These are phyloP conservation scores for Apodemus agrarius DNA, from an alignment of 2,797 vertebrate species.

Conservation along the genomic window DNA sequence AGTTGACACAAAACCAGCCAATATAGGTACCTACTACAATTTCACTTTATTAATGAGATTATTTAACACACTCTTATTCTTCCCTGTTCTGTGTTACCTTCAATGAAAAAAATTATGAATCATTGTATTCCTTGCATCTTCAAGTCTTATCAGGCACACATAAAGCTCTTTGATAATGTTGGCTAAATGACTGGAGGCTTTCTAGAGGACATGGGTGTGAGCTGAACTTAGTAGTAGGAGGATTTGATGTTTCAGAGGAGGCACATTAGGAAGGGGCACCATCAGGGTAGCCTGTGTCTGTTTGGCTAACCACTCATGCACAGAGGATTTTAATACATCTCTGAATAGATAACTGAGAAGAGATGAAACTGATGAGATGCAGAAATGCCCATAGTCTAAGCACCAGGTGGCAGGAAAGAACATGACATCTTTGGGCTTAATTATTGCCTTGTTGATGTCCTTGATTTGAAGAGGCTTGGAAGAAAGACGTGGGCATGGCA, in stretches of 20 bases:
- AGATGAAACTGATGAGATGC: too few species aligned
- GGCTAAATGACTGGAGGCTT: background rate
- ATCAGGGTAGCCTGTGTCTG: rapidly evolving
- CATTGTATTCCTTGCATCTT: background rate
- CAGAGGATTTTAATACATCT: background rate
- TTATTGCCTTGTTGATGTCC: background rate
- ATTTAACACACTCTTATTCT: background rate
- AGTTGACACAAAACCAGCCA: background rate
- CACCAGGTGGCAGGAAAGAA: background rate
- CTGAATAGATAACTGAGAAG: background rate
- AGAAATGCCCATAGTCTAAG: rapidly evolving
- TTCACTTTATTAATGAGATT: background rate
- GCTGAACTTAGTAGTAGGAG: background rate
- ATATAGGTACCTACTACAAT: background rate
- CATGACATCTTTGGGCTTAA: rapidly evolving
- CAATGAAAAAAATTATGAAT: background rate
- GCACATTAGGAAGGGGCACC: background rate
- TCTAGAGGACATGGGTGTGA: background rate
- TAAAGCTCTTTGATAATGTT: background rate
- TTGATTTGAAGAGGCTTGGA: rapidly evolving
- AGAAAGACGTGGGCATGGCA: too few species aligned
- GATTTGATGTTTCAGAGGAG: background rate
- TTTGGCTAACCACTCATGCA: rapidly evolving
- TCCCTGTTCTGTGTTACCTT: background rate
- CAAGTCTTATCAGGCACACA: background rate